phyloP scores from a whole-genome alignment of 2,113 vertebrate species.

The Pelecanoides urinatrix region DNA sequence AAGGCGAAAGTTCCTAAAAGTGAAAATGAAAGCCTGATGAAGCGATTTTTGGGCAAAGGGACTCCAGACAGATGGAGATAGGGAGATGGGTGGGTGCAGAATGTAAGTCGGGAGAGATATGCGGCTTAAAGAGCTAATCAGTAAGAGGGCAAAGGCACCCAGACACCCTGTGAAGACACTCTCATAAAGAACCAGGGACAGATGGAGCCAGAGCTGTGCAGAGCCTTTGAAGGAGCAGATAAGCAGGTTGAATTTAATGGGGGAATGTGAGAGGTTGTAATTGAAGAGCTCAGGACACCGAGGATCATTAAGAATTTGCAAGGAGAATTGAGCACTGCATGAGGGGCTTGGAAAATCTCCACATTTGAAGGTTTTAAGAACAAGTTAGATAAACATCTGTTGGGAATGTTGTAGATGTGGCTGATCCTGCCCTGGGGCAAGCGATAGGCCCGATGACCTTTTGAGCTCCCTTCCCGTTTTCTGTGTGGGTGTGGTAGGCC shows the following conservation, averaged over 20 bases:
- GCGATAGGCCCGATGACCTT: conserved; percentile 19
- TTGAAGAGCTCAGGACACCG: conserved; percentile 48
- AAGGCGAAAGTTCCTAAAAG: conserved; percentile 26
- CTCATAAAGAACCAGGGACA: conserved; percentile 54
- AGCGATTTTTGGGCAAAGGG: conserved; percentile 22
- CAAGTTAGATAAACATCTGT: conserved; percentile 53
- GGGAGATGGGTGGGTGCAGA: conserved; percentile 32
- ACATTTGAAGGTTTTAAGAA: conserved; percentile 16
- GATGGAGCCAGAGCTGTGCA: conserved; percentile 58
- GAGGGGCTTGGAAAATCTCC: conserved; percentile 29
- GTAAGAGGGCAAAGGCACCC: conserved; percentile 52
- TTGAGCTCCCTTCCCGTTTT: conserved; percentile 23
- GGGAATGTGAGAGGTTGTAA: conserved; percentile 60
- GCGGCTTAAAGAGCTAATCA: conserved; percentile 54
- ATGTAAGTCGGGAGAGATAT: conserved; percentile 21
- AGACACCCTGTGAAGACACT: conserved; percentile 54
- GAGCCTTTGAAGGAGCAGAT: conserved; percentile 62
- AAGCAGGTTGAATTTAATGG: conserved; percentile 62
- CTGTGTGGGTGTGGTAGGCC: not conserved
- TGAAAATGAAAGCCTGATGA: conserved; percentile 23
- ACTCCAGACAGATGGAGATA: conserved; percentile 43
- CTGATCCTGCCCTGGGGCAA: conserved; percentile 50
- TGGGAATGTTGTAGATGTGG: conserved; percentile 45
- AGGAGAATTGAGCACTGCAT: not conserved
- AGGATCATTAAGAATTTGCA: conserved; percentile 62